These are phyloP conservation scores for Bucco capensis DNA, from an alignment of 2,113 vertebrate species.

Conservation along the genomic window DNA sequence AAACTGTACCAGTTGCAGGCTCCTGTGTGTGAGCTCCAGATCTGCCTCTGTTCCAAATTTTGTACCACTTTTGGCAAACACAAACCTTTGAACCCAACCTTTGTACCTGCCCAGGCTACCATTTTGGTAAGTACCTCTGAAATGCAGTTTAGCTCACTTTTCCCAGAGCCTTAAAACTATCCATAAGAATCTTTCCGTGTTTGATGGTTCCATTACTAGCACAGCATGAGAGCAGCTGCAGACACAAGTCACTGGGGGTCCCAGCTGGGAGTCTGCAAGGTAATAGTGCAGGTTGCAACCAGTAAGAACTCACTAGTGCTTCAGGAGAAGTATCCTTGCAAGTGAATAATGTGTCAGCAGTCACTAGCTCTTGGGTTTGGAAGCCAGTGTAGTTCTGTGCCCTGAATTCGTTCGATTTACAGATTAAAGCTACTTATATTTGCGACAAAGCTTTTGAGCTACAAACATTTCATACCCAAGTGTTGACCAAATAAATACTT, in stretches of 20 bases:
- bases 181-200: background rate
- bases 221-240: background rate
- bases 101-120: background rate
- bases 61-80: background rate
- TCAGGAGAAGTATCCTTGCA: background rate
- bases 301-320: background rate
- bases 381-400: background rate
- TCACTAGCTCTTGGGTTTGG: rapidly evolving
- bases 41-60: background rate
- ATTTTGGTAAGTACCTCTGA: background rate
- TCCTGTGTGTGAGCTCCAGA: background rate
- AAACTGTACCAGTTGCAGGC: background rate
- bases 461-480: background rate
- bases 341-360: background rate
- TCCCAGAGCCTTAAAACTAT: background rate
- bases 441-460: background rate
- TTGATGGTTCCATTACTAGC: background rate
- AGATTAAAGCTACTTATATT: background rate
- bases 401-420: background rate
- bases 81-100: background rate
- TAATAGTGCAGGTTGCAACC: rapidly evolving
- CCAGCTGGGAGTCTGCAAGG: background rate
- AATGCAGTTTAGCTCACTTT: background rate
- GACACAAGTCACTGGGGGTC: background rate
- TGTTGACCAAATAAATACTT: background rate